These are phyloP conservation scores for Callyntrura sp. DNA, from an alignment of 2,888 invertebrate species.

Conservation along the genomic window DNA sequence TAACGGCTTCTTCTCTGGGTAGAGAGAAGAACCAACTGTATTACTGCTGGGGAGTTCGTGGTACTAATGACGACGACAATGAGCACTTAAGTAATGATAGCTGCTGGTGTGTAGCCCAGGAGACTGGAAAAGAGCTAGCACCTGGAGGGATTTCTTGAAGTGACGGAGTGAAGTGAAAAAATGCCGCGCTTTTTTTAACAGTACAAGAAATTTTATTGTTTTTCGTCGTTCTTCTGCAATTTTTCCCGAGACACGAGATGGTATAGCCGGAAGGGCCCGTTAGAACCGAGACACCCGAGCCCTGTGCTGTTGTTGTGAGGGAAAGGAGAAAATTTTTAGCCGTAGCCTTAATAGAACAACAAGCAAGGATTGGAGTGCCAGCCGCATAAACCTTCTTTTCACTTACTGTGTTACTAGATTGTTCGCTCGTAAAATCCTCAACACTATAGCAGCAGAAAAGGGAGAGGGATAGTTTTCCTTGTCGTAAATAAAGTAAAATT, in stretches of 20 bases:
- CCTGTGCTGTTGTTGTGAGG: no score
- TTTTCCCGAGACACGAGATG: no score
- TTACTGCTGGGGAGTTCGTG: not conserved
- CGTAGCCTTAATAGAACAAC: no score
- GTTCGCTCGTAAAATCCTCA: not conserved
- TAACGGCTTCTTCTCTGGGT: constrained; percentile 22
- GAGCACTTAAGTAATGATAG: not conserved
- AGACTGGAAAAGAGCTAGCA: not conserved
- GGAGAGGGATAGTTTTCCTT: not conserved
- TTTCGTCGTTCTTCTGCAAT: not conserved
- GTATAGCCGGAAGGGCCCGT: no score
- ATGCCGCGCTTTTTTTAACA: no score
- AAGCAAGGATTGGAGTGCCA: no score
- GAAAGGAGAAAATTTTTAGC: no score
- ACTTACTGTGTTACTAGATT: no score
- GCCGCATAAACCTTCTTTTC: no score
- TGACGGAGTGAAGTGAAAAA: not conserved
- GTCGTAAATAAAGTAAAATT: constrained; percentile 7
- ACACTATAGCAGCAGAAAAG: not conserved
- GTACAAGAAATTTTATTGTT: not conserved
- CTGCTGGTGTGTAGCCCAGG: no score
- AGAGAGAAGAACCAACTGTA: not conserved
- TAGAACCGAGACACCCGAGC: no score
- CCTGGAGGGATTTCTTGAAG: not conserved
- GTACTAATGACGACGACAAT: not conserved